Evolutionary conservation across 2,888 invertebrate genomes (phyloP), one percentile per base, ranked within the genome.

Genomic region (Orgyia antiqua): DNA sequence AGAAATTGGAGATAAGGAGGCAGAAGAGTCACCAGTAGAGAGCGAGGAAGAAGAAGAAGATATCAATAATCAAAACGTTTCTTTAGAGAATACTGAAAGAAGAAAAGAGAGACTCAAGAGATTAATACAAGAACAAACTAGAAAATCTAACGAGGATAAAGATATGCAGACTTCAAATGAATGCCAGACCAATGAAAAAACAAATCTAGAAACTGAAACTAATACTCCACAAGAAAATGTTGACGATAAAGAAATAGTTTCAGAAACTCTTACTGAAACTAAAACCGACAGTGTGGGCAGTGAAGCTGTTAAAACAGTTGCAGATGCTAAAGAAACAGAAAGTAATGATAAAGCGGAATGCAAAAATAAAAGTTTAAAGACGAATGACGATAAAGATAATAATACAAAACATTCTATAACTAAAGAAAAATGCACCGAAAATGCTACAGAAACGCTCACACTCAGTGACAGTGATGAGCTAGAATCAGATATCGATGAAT

Each of bases 1-100:
- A 34, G 84, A 83, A 56, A 80, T 86, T 25, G 77, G 71, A 4
- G 86, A 86, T 32, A 82, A 80, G 38, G 86, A 86, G 45, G 83
- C 80, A 0, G 80, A 86, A 10, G 79, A 83, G 40, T 83, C 86
- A 5, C 77, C 82, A 3, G 55, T 64, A 2, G 83, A 82, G 33
- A 80, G 76, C 42, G 86, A 82, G 30, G 80, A 83, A n/a, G 76
- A 77, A 27, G 78, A 82, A 7, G 77, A 78, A 7, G 69, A 65
- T 25, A 35, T 45, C 1, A 46, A 51, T 26, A 70, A 71, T 29
- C 63, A 68, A 6, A 57, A 31, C 28, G 45, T 41, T 24, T 55
- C 66, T 1, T 54, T 76, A 42, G 54, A 71, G 35, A 63, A 66
- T 33, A 76, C 66, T 45, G 61, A 74, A 29, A 72, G 73, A 39